Conservation (phyloP, 2,113 vertebrate genomes). For the Thalassoma bifasciatum region DNA sequence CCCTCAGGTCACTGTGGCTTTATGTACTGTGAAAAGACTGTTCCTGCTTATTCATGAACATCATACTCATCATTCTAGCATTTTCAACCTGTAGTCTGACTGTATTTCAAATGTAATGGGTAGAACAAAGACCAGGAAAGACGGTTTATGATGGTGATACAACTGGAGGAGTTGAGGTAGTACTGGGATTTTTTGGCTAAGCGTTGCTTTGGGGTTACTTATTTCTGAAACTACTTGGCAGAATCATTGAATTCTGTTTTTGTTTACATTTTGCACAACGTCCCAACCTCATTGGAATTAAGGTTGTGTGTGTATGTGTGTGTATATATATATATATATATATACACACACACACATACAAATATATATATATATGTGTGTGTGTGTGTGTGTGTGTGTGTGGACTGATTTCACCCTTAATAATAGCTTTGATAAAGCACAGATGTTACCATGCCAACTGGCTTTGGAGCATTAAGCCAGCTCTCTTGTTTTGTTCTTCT, state of each 20-base stretch:
- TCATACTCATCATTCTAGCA: background rate
- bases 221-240: too few relatives aligned
- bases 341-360: too few relatives aligned
- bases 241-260: too few relatives aligned
- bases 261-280: too few relatives aligned
- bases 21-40: background rate
- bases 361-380: slow-evolving; percentile 34
- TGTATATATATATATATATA: too few relatives aligned
- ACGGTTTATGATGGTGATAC: too few relatives aligned
- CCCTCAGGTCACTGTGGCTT: slow-evolving; percentile 13
- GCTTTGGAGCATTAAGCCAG: slow-evolving; percentile 38
- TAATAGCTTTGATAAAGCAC: slow-evolving; percentile 24
- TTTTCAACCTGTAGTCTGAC: background rate
- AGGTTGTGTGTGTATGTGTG: too few relatives aligned
- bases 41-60: background rate
- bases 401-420: slow-evolving; percentile 28
- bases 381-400: too few relatives aligned
- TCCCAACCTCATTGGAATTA: too few relatives aligned
- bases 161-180: too few relatives aligned
- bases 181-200: too few relatives aligned
- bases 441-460: slow-evolving; percentile 60
- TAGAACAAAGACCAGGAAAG: background rate
- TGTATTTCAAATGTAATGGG: background rate
- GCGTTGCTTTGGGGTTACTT: too few relatives aligned
- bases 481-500: slow-evolving; percentile 35